These are phyloP conservation scores for Hydriomena furcata DNA, from an alignment of 2,888 invertebrate species.

Conservation along the genomic window DNA sequence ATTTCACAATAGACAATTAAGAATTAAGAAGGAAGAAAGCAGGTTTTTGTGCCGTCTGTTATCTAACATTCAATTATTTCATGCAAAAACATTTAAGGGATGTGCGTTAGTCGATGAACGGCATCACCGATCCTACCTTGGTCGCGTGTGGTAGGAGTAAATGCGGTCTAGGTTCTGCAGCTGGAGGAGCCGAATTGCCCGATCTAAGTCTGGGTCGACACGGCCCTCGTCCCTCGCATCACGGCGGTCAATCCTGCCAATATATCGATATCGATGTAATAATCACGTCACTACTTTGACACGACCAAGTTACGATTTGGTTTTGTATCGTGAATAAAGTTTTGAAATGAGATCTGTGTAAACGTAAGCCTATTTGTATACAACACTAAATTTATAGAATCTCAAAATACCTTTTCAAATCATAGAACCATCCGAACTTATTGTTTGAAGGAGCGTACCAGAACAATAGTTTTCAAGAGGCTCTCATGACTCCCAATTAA, in stretches of 20 bases:
- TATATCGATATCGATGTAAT: conserved; percentile 73
- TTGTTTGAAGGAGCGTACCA: not conserved
- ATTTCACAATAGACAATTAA: conserved; percentile 6
- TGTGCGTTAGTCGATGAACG: conserved; percentile 52
- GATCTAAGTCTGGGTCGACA: conserved; percentile 79
- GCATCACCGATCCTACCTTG: conserved; percentile 83
- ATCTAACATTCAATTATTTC: conserved; percentile 40
- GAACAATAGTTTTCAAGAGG: not conserved
- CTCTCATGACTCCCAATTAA: not conserved
- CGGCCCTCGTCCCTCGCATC: conserved; percentile 70
- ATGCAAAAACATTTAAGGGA: conserved; percentile 52
- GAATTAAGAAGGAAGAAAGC: conserved; percentile 6
- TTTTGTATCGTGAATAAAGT: conserved; percentile 24
- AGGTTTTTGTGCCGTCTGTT: not conserved
- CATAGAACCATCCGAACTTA: no score
- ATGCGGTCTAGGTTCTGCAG: conserved; percentile 83
- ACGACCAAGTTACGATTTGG: conserved; percentile 67
- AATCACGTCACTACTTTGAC: conserved; percentile 52
- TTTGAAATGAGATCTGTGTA: conserved; percentile 10
- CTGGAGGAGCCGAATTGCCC: conserved; percentile 81
- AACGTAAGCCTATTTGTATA: not conserved
- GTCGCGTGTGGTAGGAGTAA: conserved; percentile 84
- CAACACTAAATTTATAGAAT: no score
- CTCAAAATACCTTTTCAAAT: no score
- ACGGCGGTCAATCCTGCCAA: conserved; percentile 82